Evolutionary conservation across 2,888 invertebrate genomes (phyloP).

Genomic region (Pantelozetes paolii): DNA sequence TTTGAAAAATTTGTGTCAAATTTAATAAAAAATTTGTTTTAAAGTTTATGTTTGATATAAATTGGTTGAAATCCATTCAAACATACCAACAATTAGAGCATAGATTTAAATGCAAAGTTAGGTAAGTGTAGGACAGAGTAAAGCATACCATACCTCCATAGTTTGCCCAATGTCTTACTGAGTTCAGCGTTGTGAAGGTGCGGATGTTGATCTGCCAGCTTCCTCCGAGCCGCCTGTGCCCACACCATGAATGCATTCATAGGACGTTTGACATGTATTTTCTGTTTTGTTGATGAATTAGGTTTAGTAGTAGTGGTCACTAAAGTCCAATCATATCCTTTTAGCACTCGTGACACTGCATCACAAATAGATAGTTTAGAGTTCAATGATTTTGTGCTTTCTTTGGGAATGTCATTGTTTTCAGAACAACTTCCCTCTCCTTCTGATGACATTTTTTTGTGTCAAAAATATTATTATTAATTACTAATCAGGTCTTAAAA

Average conservation of each 20-base stretch:
- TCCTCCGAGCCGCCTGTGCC: slow-evolving; percentile 88
- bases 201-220: slow-evolving; percentile 86
- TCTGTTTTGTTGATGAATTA: slow-evolving; percentile 42
- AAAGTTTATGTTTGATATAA: no score
- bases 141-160: slow-evolving; percentile 71
- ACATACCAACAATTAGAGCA: no score
- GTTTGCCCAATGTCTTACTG: slow-evolving; percentile 85
- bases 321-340: slow-evolving; percentile 86
- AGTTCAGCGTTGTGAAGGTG: slow-evolving; percentile 93
- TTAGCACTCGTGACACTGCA: slow-evolving; percentile 82
- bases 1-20: no score
- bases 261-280: slow-evolving; percentile 79
- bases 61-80: no score
- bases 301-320: slow-evolving; percentile 78
- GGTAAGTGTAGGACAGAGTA: no score
- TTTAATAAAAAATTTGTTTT: no score
- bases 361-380: slow-evolving; percentile 63
- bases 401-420: slow-evolving; percentile 22
- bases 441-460: slow-evolving; percentile 26
- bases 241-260: slow-evolving; percentile 99
- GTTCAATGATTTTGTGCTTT: slow-evolving; percentile 17
- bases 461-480: slow-evolving; percentile 24
- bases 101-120: no score
- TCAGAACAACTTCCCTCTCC: slow-evolving; percentile 15
- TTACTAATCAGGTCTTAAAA: slow-evolving; percentile 22